Evolutionary conservation across 2,113 vertebrate species (phyloP).

Genomic region (Helogale parvula): DNA sequence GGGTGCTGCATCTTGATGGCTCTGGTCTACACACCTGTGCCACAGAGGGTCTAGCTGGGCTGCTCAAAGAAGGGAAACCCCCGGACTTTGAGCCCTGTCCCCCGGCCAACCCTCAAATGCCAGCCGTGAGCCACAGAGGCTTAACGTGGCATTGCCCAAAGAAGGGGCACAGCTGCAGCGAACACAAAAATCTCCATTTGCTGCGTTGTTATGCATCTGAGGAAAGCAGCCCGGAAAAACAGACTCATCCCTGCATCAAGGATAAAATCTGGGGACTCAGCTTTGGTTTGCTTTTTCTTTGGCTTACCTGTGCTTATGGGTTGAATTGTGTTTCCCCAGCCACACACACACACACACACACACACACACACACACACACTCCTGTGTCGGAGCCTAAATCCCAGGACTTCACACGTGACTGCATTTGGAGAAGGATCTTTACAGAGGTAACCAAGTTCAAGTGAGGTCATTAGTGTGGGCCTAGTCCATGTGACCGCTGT

Average conservation of each 20-base stretch:
- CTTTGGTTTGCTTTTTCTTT: not conserved
- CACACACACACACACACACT: no score
- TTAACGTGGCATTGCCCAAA: not conserved
- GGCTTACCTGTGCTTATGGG: not conserved
- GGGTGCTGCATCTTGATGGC: accelerated
- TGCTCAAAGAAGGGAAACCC: not conserved
- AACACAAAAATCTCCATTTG: accelerated
- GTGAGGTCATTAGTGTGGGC: not conserved
- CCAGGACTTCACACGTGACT: not conserved
- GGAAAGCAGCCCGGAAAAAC: not conserved
- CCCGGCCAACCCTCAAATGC: no score
- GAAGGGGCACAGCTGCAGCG: not conserved
- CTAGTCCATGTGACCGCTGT: not conserved
- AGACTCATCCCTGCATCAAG: accelerated
- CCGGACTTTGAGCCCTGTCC: not conserved
- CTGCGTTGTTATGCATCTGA: accelerated
- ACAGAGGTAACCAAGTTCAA: not conserved
- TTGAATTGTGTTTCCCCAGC: not conserved
- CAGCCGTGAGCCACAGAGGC: no score
- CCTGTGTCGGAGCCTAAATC: not conserved
- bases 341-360: no score
- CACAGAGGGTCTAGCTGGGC: not conserved
- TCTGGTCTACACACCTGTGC: not conserved
- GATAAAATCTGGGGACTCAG: accelerated
- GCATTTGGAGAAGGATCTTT: not conserved